Conservation (phyloP, 1,140 invertebrate species). For the Chironomus striatipennis region DNA sequence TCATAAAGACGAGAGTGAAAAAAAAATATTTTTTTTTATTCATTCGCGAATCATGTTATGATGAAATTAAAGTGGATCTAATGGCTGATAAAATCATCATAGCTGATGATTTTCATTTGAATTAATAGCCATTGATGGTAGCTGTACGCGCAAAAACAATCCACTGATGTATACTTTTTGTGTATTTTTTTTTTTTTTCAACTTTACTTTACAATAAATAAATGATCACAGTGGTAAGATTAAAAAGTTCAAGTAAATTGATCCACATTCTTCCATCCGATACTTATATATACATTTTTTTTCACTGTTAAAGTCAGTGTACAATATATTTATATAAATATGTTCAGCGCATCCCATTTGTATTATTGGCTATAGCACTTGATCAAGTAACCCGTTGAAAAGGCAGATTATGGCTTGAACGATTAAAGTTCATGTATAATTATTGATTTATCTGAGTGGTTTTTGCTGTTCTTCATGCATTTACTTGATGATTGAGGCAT, state of each 20-base stretch:
- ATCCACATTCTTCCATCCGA: not conserved
- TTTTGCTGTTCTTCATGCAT: too few relatives aligned
- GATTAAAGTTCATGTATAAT: conserved; percentile 14
- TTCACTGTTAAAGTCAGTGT: too few relatives aligned
- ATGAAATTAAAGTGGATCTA: not conserved
- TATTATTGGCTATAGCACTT: not conserved
- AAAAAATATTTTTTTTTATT: too few relatives aligned
- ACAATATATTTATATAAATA: not conserved
- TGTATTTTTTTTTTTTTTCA: not conserved
- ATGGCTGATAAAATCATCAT: conserved; percentile 8
- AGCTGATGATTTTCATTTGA: not conserved
- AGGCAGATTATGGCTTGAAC: not conserved
- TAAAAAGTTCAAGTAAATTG: not conserved
- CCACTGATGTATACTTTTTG: not conserved
- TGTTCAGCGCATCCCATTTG: not conserved
- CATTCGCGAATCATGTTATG: too few relatives aligned
- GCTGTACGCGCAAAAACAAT: not conserved
- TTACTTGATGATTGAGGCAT: too few relatives aligned
- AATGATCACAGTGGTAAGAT: not conserved
- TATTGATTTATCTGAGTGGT: not conserved
- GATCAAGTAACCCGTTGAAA: not conserved
- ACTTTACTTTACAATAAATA: not conserved
- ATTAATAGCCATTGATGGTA: not conserved
- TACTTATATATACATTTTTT: too few relatives aligned
- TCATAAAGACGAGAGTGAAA: too few relatives aligned